phyloP scores from a whole-genome alignment of 1,140 invertebrate species.

The Panagrolaimus sp. region DNA sequence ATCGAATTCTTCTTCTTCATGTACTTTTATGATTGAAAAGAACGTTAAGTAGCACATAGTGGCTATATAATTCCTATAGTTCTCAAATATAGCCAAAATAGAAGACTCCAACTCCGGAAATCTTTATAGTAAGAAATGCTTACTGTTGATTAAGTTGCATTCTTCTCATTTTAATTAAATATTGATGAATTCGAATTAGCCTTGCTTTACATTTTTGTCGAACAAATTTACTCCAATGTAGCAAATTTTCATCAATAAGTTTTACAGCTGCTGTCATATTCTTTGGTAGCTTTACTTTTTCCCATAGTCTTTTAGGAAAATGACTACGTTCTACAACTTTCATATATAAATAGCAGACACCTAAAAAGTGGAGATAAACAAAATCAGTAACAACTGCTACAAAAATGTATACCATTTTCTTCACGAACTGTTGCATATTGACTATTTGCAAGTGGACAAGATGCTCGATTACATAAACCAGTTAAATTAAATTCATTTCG shows the following conservation, averaged over 20 bases:
- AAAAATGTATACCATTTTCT: constrained; percentile 90
- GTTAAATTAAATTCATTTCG: constrained; percentile 97
- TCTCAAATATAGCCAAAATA: constrained; percentile 9
- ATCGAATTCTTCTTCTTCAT: too few species aligned
- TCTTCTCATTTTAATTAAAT: constrained; percentile 91
- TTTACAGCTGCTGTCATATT: constrained; percentile 61
- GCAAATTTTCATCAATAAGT: constrained; percentile 90
- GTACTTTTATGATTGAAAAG: too few species aligned
- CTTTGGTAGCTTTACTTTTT: constrained; percentile 82
- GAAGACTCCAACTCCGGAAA: too few species aligned
- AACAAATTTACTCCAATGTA: constrained; percentile 63
- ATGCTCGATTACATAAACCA: constrained; percentile 81
- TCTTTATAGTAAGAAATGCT: constrained; percentile 53
- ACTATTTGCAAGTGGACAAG: constrained; percentile 94
- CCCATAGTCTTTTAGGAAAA: constrained; percentile 87
- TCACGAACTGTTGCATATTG: constrained; percentile 97
- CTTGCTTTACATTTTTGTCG: constrained; percentile 56
- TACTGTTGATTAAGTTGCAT: constrained; percentile 77
- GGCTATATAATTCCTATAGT: too few species aligned
- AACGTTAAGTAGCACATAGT: too few species aligned
- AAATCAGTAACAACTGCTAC: not conserved
- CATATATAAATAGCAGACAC: constrained; percentile 90
- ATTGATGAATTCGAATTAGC: constrained; percentile 66
- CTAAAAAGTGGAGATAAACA: too few species aligned
- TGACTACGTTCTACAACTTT: constrained; percentile 84